Evolutionary conservation across 2,888 invertebrate species (phyloP).

Genomic region (Julus scandinavius): DNA sequence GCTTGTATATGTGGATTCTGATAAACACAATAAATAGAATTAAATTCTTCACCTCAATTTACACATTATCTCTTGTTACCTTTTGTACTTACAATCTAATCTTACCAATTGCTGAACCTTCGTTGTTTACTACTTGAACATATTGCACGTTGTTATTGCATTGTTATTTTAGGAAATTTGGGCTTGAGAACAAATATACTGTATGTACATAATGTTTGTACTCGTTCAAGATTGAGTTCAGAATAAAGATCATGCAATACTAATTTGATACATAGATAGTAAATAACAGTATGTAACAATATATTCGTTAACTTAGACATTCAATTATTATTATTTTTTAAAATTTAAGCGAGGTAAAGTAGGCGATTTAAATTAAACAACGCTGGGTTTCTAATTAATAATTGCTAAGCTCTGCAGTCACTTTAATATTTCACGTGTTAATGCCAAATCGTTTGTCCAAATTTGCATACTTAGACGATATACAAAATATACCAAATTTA

Average conservation of each 20-base stretch:
- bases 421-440: too few relatives aligned
- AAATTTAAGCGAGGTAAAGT: too few relatives aligned
- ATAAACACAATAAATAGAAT: constrained; percentile 10
- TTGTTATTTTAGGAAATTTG: neutral
- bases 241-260: neutral
- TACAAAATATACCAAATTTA: too few relatives aligned
- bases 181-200: neutral
- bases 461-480: too few relatives aligned
- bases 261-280: too few relatives aligned
- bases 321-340: too few relatives aligned
- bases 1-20: neutral
- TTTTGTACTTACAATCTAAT: neutral
- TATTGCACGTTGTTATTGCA: neutral
- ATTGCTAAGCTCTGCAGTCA: too few relatives aligned
- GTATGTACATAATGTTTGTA: neutral
- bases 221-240: neutral
- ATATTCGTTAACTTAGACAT: too few relatives aligned
- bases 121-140: neutral
- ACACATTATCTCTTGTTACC: neutral
- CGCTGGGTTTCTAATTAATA: too few relatives aligned
- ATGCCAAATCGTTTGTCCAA: too few relatives aligned
- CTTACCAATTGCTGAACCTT: neutral
- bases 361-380: too few relatives aligned
- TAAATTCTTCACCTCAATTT: neutral
- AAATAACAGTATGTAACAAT: too few relatives aligned